Evolutionary conservation across 2,113 vertebrate genomes (phyloP), one percentile per base, ranked within the genome.

Genomic region (Excalfactoria chinensis): DNA sequence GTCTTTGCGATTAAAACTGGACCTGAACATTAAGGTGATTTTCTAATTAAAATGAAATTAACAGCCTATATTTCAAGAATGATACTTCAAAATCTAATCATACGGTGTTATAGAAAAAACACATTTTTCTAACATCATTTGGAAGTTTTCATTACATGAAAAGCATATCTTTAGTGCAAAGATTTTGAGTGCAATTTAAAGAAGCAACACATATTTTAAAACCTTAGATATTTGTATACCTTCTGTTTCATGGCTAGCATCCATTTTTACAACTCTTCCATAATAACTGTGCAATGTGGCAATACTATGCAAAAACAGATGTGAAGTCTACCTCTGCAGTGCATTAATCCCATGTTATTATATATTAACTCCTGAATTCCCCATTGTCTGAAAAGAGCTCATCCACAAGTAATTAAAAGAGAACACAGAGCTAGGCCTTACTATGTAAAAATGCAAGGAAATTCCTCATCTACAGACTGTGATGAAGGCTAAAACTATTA

Each of bases 1-100:
- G 3, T 71, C 40, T 53, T 77, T 79, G 41, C 55, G 41, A 73
- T 87, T 93, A 84, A 84, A 96, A 90, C 25, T 7, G 13, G 86
- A 86, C 74, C 53, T 46, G 51, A 46, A 70, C 28, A 6, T 74
- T 72, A 63, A 85, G 32, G 43, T 89, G 70, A 76, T 84, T 84
- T 96, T 92, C 67, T 67, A 84, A 87, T 58, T 90, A 76, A 89
- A 90, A 13, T 79, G 46, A 89, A 81, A 90, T 92, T 78, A 94
- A 35, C 37, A 76, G n/a, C 8, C 34, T 90, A 8, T 37, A 93
- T 84, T 88, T 90, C 32, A 73, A 41, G 25, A 40, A 72, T 43
- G 58, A 43, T 53, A 79, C 20, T 86, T 84, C 2, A 14, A 13
- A 34, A 84, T 69, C 35, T 69, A 69, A 75, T 35, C 17, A 37